Evolutionary conservation across 2,113 vertebrate genomes (phyloP).

Genomic region (Protomyctophum bolini): DNA sequence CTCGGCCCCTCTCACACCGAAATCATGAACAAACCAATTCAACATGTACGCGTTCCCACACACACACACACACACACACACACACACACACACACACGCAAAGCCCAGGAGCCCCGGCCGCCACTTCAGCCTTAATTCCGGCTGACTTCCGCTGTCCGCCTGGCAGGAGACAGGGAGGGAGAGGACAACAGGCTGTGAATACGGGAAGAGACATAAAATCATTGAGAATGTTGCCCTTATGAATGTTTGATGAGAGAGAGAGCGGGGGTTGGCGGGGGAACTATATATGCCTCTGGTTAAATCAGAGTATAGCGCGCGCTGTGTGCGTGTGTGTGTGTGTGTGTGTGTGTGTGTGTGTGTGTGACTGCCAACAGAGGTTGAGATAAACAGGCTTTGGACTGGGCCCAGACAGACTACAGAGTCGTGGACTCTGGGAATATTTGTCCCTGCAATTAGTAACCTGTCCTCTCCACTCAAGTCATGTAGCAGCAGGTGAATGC

Average conservation of each 20-base stretch:
- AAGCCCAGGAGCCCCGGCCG: constrained; percentile 67
- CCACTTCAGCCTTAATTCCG: constrained; percentile 89
- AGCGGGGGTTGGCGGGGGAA: constrained; percentile 71
- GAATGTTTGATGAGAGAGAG: constrained; percentile 94
- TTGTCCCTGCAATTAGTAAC: constrained; percentile 87
- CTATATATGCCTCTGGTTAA: constrained; percentile 89
- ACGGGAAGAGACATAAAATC: constrained; percentile 98
- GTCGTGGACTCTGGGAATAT: constrained; percentile 83
- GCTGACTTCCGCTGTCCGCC: constrained; percentile 90
- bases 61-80: background rate
- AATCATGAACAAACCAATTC: constrained; percentile 16
- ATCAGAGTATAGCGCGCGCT: constrained; percentile 91
- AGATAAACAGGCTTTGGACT: constrained; percentile 89
- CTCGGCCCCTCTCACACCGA: constrained; percentile 38
- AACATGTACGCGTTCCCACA: constrained; percentile 60
- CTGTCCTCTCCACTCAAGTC: constrained; percentile 77
- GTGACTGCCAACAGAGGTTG: constrained; percentile 94
- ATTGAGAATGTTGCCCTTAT: constrained; percentile 96
- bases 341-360: constrained; percentile 84
- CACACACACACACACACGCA: constrained; percentile 45
- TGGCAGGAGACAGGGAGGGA: constrained; percentile 85
- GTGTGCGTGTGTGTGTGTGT: constrained; percentile 72
- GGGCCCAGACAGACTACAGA: constrained; percentile 84
- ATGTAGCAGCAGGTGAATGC: constrained; percentile 63
- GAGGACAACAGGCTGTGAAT: constrained; percentile 96